Evolutionary conservation across 2,797 vertebrate species (phyloP).

Genomic region (Tamandua tetradactyla): DNA sequence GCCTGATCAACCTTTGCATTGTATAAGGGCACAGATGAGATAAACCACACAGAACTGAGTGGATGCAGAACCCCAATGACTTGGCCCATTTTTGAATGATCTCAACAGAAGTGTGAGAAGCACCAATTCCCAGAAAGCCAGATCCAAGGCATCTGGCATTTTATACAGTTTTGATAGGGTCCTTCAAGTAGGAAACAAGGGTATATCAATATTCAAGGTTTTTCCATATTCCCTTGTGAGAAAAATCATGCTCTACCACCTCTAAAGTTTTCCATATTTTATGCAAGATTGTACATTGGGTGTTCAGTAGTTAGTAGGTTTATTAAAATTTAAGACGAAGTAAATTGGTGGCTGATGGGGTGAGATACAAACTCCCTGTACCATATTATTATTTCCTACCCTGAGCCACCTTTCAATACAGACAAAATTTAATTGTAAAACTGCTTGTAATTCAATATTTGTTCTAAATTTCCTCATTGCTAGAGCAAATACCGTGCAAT

Average conservation of each 20-base stretch:
- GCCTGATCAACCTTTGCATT: neutral
- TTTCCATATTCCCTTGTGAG: neutral
- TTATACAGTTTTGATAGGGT: neutral
- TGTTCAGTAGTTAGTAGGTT: neutral
- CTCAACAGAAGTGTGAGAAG: neutral
- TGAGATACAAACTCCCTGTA: neutral
- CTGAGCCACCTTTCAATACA: neutral
- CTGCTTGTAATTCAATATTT: neutral
- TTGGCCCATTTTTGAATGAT: no score
- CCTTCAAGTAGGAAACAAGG: neutral
- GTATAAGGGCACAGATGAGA: neutral
- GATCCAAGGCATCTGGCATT: neutral
- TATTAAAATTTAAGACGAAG: neutral
- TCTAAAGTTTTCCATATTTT: neutral
- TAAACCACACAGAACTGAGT: neutral
- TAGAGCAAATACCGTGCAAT: no score
- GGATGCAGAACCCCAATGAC: accelerated
- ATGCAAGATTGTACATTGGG: neutral
- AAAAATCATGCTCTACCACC: neutral
- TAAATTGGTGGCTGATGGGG: neutral
- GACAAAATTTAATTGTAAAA: neutral
- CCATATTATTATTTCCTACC: neutral
- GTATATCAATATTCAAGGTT: neutral
- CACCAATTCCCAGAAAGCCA: neutral
- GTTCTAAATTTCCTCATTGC: no score